phyloP scores from a whole-genome alignment of 2,888 invertebrate genomes.

The Petrolisthes manimaculis region DNA sequence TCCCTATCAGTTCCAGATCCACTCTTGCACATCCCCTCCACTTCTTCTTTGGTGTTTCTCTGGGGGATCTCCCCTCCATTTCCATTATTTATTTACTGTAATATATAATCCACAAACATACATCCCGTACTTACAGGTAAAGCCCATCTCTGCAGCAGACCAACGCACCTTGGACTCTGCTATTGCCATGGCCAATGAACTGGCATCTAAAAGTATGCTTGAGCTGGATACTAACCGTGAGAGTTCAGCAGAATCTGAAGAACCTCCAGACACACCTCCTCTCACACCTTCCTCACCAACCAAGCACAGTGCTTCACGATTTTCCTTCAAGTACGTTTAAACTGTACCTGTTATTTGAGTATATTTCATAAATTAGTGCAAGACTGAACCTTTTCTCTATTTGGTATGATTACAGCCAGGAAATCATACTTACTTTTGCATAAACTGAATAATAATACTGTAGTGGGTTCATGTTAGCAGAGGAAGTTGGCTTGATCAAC shows the following conservation, averaged over 20 bases:
- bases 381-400: not conserved
- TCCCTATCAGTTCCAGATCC: no score
- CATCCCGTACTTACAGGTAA: slow-evolving; percentile 74
- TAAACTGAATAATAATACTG: no score
- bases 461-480: no score
- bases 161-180: slow-evolving; percentile 91
- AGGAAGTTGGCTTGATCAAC: no score
- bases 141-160: slow-evolving; percentile 93
- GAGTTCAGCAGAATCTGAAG: slow-evolving; percentile 53
- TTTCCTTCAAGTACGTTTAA: slow-evolving; percentile 46
- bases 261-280: slow-evolving; percentile 69
- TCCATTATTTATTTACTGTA: no score
- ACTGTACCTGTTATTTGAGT: not conserved
- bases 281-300: slow-evolving; percentile 78
- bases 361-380: not conserved
- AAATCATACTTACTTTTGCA: not conserved
- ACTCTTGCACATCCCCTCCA: no score
- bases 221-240: slow-evolving; percentile 68
- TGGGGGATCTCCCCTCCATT: no score
- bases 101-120: no score
- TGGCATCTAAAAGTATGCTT: slow-evolving; percentile 79
- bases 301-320: slow-evolving; percentile 69
- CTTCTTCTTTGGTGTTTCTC: no score
- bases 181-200: slow-evolving; percentile 91
- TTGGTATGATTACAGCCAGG: not conserved